Evolutionary conservation across 2,888 invertebrate species (phyloP), one percentile per base, ranked within the genome.

Genomic region (Dorcus parallelipipedus): DNA sequence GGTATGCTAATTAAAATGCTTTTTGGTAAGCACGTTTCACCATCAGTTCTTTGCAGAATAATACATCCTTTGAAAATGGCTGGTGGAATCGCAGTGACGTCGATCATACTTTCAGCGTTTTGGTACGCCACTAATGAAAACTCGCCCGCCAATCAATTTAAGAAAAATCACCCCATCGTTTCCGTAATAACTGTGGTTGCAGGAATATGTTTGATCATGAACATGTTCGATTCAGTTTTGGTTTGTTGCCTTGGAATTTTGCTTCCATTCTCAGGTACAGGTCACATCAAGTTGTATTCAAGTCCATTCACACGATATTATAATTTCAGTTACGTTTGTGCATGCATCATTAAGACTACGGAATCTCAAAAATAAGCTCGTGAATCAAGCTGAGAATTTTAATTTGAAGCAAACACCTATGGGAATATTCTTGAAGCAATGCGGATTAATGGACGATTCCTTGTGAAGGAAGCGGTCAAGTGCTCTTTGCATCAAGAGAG

Each of bases 311-410:
- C 3, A 20, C 20, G 33, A 2, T 17, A 10, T 40, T 51, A 8
- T 9, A 20, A n/a, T 20, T 39, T 38, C 74, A 89, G 90, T 85
- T 51, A 86, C 85, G 49, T 86, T 93, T 67, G 74, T 90, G 10
- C 93, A 94, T 76, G 85, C 93, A 43, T 91, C 91, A 0, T 73
- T 92, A 69, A 82, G 93, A 59, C 80, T 91, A 71, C 82, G 93
- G 53, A 91, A 87, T 76, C 79, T 91, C 1, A 87, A 86, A 71
- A 93, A 92, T 77, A 93, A 92, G 74, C 71, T 92, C 38, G 82
- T 82, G 9, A 91, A 90, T 73, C 86, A 87, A 70, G 84, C 90
- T 61, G 91, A 91, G 70, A 84, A 81, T 62, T 81, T 90, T 59
- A 89, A 89, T 20, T 76, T 90, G 47, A 84, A 82, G 59, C 84